Base-by-base conservation (phyloP, 2,113 vertebrate genomes). In the Myiagra hebetior region DNA sequence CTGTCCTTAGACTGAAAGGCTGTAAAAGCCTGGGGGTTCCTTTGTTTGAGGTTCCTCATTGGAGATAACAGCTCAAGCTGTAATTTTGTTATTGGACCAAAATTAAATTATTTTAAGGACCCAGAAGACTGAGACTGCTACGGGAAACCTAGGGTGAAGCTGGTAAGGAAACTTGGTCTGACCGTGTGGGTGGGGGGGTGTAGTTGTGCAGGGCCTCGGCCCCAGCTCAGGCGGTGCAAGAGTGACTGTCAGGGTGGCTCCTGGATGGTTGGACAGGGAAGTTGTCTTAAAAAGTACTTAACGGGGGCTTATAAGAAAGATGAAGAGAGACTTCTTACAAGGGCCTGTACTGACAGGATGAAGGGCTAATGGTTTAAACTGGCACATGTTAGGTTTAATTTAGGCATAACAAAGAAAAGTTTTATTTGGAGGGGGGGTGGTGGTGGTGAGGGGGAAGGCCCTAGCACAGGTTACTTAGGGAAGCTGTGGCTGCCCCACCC, bases 131-230 rank as follows among this genome's bases (percentile, higher is more conserved):
- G 59, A 65, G 50, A 41, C 19, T 56, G 19, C 41, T 74, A 2
- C 28, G n/a, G 41, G 28, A 65, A 74, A 41, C 23, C 28, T 64
- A 11, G 44, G n/a, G 24, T 47, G 23, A 50, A 24, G 50, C 23
- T 56, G 41, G 41, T 85, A n/a, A 47, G n/a, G 59, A 47, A 39
- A 12, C 21, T 21, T 53, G 47, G 27, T 74, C 12, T 47, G n/a
- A 28, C 27, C 50, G 15, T 27, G 44, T 35, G 20, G 12, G 10
- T 47, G 41, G 17, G 37, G 33, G 35, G 15, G n/a, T 56, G 28
- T 11, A 65, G n/a, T 18, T 65, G 50, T 2, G 1, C 41, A 39
- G n/a, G 42, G 23, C 28, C 42, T 85, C 1, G 0, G 18, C 56
- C 22, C 15, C n/a, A 23, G 49, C 22, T 47, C 19, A 27, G 21